Evolutionary conservation across 1,140 invertebrate species (phyloP).

Genomic region (Kradibia gibbosae): DNA sequence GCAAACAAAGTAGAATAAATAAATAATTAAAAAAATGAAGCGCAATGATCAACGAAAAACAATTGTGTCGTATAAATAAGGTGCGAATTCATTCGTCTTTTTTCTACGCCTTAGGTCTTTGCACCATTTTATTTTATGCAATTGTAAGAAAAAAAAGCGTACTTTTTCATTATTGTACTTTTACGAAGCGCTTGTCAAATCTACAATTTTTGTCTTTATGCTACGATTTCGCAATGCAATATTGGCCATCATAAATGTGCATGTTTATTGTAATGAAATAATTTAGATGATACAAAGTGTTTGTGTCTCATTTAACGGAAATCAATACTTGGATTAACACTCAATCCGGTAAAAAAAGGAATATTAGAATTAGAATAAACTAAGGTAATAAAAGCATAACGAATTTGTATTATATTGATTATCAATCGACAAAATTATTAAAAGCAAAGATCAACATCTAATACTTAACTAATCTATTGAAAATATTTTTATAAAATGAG

Average conservation of each 20-base stretch:
- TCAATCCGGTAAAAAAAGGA: too few relatives aligned
- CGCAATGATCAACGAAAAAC: conserved; percentile 35
- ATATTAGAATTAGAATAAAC: too few relatives aligned
- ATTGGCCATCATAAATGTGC: not conserved
- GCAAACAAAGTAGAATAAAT: conserved; percentile 21
- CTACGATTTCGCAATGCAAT: conserved; percentile 26
- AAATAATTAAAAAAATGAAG: conserved; percentile 2
- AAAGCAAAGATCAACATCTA: too few relatives aligned
- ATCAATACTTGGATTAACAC: too few relatives aligned
- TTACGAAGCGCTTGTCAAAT: not conserved
- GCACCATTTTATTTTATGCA: not conserved
- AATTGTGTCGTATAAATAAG: not conserved
- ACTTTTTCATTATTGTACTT: not conserved
- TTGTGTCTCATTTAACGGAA: too few relatives aligned
- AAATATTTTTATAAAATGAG: too few relatives aligned
- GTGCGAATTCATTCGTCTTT: conserved; percentile 11
- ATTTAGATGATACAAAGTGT: too few relatives aligned
- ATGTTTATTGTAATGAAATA: too few relatives aligned
- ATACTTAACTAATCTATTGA: too few relatives aligned
- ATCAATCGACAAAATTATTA: too few relatives aligned
- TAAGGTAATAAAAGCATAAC: too few relatives aligned
- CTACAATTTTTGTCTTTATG: conserved; percentile 14
- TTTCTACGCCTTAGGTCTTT: not conserved
- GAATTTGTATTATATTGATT: not conserved
- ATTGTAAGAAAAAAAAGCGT: not conserved